These are phyloP conservation scores for Cotesia congregata DNA, from an alignment of 2,888 invertebrate species.

Conservation along the genomic window DNA sequence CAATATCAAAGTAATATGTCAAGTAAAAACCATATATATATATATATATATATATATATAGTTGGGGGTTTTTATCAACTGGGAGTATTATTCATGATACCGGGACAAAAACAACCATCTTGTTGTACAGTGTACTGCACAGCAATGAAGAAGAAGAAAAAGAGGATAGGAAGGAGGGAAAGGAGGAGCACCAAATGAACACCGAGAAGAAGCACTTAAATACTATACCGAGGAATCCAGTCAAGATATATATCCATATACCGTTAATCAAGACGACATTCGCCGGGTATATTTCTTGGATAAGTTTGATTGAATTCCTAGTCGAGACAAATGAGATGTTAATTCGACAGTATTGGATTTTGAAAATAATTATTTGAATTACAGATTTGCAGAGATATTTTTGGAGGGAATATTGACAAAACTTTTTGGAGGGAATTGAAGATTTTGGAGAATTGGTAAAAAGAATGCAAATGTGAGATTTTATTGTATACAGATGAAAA, in stretches of 20 bases:
- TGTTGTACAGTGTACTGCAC: no score
- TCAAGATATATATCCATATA: constrained; percentile 22
- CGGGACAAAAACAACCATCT: constrained; percentile 27
- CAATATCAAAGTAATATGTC: background rate
- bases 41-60: background rate
- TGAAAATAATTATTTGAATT: background rate
- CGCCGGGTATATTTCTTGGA: background rate
- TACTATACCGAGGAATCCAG: constrained; percentile 6
- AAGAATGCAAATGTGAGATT: no score
- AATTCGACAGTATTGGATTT: background rate
- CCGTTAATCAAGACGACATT: constrained; percentile 35
- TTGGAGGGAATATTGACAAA: no score
- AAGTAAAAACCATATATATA: background rate
- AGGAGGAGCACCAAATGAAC: constrained; percentile 7
- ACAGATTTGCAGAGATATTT: no score
- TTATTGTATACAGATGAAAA: no score
- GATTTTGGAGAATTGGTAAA: no score
- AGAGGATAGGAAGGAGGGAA: background rate
- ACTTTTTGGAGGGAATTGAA: no score
- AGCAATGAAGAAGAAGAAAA: no score
- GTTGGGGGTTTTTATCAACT: background rate
- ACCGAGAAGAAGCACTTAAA: background rate
- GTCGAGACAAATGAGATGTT: background rate
- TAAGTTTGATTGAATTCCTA: constrained; percentile 15
- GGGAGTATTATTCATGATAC: constrained; percentile 47